Evolutionary conservation across 2,797 vertebrate species (phyloP).

Genomic region (Forpus xanthops): DNA sequence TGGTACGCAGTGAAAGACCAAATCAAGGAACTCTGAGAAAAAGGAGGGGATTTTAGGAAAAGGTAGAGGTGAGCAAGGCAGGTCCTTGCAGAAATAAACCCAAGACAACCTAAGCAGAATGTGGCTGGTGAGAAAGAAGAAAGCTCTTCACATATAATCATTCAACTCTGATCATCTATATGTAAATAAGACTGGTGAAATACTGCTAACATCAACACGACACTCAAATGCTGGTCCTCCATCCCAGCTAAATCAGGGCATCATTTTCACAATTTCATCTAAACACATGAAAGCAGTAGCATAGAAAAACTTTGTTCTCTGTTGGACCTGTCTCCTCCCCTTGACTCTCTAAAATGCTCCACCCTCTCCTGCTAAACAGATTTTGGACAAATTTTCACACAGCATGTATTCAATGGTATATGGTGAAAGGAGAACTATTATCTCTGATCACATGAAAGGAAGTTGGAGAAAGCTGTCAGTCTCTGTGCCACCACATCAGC

Average conservation of each 20-base stretch:
- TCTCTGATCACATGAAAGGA: not conserved
- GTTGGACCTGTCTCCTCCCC: not conserved
- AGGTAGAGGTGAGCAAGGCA: not conserved
- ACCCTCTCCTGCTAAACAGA: not conserved
- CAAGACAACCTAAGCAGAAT: not conserved
- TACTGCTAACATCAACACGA: not conserved
- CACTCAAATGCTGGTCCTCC: not conserved
- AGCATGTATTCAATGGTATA: not conserved
- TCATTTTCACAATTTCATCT: not conserved
- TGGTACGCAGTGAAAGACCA: not conserved
- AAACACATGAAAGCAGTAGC: not conserved
- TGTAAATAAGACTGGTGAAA: not conserved
- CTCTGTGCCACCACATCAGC: not conserved
- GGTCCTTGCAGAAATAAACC: not conserved
- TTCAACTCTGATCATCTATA: not conserved
- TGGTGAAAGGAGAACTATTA: not conserved
- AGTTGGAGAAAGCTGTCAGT: not conserved
- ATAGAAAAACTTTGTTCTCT: slow-evolving; percentile 5
- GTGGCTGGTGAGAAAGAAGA: not conserved
- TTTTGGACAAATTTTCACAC: not conserved
- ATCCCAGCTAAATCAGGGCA: not conserved
- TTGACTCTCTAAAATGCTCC: not conserved
- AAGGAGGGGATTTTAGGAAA: not conserved
- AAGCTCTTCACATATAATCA: not conserved
- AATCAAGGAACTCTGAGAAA: not conserved